Evolutionary conservation across 2,797 vertebrate genomes (phyloP), one percentile per base, ranked within the genome.

Genomic region (Ispidina picta): DNA sequence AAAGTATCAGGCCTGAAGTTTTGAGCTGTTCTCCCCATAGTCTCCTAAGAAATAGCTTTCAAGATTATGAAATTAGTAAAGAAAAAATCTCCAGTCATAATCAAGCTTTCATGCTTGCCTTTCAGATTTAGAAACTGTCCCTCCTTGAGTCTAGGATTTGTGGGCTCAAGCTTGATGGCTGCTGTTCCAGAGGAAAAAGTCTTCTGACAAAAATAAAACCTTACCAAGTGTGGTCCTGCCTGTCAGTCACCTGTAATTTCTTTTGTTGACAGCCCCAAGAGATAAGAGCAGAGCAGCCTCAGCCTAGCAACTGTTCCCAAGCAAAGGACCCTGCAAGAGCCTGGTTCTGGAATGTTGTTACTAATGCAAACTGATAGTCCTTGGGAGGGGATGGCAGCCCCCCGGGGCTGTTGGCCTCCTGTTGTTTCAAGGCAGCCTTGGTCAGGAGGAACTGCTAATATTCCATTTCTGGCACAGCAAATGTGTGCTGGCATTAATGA

Each of bases 311-410:
- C 79, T 58, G 83, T 55, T 93, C 81, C 83, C 52, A 33, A 23
- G 88, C 25, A 20, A 31, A 89, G 44, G 49, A 29, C 54, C 60
- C 73, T 48, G 75, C 33, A 48, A 70, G 72, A 60, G 75, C 83
- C 51, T 78, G 60, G 31, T 10, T 21, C 63, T 59, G 82, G 64
- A 59, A 91, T 73, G 69, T 65, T 86, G 90, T 92, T 92, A 95
- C 71, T 93, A 93, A 96, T 96, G 84, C 82, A 89, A 96, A 44
- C 59, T 78, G 94, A 96, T 93, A 77, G 89, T 74, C 71, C 84
- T 94, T 65, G 74, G 44, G 48, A 77, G 58, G 58, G 72, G 65
- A 80, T 37, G 68, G 83, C 85, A 92, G 85, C 1, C 65, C 94
- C 90, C 1, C 46, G 62, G 85, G 91, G 90, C 88, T 21, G 2